Conservation (phyloP, 1,140 invertebrate genomes). For the Drosophila bifasciata region DNA sequence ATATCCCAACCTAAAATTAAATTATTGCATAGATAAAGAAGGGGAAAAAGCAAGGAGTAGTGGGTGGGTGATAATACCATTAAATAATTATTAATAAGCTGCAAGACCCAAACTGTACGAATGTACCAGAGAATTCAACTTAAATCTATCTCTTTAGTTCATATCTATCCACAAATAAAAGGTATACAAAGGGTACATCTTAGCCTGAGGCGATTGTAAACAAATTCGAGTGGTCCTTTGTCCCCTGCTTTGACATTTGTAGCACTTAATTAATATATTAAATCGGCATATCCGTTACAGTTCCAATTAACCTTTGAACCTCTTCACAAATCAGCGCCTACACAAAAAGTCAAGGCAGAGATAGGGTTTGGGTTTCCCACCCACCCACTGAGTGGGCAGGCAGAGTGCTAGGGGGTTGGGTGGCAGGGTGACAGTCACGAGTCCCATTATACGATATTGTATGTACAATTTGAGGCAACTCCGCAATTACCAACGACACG, state of each 20-base stretch:
- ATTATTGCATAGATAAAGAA: slow-evolving; percentile 15
- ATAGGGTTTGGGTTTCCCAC: slow-evolving; percentile 17
- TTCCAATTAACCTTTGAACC: slow-evolving; percentile 79
- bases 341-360: slow-evolving; percentile 61
- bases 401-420: neutral
- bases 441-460: slow-evolving; percentile 63
- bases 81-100: slow-evolving; percentile 30
- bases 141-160: no score
- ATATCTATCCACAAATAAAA: no score
- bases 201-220: slow-evolving; percentile 15
- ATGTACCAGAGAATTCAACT: no score
- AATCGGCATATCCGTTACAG: slow-evolving; percentile 74
- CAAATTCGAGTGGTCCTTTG: slow-evolving; percentile 26
- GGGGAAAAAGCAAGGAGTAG: no score
- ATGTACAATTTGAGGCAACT: slow-evolving; percentile 77
- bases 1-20: slow-evolving; percentile 11
- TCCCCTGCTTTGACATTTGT: slow-evolving; percentile 47
- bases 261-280: slow-evolving; percentile 79
- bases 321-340: slow-evolving; percentile 74
- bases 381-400: neutral
- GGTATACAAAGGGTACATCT: no score
- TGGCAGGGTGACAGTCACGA: slow-evolving; percentile 59
- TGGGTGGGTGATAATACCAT: neutral
- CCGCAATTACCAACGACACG: slow-evolving; percentile 80
- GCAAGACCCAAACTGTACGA: neutral